A percentile compares a stretch with the other conserved stretches of the same genome.
phyloP scores from a whole-genome alignment of 2,888 invertebrate species.

The Leptinotarsa rubiginosa region DNA sequence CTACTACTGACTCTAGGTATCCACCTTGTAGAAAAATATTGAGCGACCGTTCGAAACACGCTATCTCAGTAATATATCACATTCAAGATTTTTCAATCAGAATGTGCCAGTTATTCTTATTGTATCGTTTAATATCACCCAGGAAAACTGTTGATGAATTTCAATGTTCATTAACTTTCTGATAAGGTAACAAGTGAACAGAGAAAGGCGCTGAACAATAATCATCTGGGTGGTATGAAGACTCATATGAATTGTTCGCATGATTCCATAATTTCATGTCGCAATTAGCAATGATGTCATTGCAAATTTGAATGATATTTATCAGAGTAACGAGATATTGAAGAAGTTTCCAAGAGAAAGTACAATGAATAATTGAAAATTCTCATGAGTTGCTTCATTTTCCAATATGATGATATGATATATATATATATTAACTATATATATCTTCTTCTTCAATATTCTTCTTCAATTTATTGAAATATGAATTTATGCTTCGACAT shows the following conservation, averaged over 20 bases:
- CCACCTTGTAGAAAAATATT: not conserved
- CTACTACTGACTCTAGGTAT: not conserved
- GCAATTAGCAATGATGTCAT: too few relatives aligned
- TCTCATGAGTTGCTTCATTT: too few relatives aligned
- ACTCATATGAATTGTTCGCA: not conserved
- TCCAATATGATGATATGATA: too few relatives aligned
- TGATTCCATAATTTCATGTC: too few relatives aligned
- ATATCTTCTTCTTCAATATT: too few relatives aligned
- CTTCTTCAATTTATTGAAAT: too few relatives aligned
- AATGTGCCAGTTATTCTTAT: not conserved
- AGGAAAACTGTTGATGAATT: not conserved
- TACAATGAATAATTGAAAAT: too few relatives aligned
- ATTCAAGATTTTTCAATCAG: not conserved
- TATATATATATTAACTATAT: too few relatives aligned
- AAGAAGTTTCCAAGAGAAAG: too few relatives aligned
- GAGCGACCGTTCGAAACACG: not conserved
- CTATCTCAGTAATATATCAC: not conserved
- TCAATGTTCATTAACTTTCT: not conserved
- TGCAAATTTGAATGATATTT: too few relatives aligned
- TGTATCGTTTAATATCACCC: not conserved
- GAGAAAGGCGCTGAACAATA: not conserved
- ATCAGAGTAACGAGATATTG: too few relatives aligned
- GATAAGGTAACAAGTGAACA: not conserved
- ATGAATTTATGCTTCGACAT: too few relatives aligned
- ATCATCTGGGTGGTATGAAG: not conserved